Base-by-base conservation (phyloP, 2,113 vertebrate species). In the Gavia stellata region DNA sequence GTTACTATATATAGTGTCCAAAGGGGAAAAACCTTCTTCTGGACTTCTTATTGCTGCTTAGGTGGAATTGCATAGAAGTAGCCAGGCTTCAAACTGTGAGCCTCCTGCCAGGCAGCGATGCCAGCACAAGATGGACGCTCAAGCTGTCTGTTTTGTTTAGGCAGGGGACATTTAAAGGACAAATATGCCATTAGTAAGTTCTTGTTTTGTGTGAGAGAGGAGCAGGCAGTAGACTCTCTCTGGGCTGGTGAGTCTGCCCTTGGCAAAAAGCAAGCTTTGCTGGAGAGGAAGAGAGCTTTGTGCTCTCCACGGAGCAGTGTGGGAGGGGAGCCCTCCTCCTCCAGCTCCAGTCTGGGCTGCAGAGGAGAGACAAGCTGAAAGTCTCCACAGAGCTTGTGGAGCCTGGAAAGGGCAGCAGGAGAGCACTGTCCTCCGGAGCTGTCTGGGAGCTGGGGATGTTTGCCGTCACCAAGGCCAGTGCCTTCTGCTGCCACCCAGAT, bases 61-160 rank as follows among this genome's bases (percentile, higher is more conserved):
- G 87, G 80, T 85, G 78, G 70, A 34, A 36, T 59, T 40, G 62
- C 61, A 36, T n/a, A 52, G 78, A 79, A 80, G 87, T 31, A 82
- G 56, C 70, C 66, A 79, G 91, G 84, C 85, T 92, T 88, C 94
- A 92, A 79, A 20, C 93, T 80, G 94, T 52, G 93, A 67, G 66
- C 81, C 87, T 96, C 93, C 92, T 94, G 87, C 94, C 87, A 94
- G 93, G 93, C 78, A 75, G 81, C 25, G 4, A 59, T 91, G 94
- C 92, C 93, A 93, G 96, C 70, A 23, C 65, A 72, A 53, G 86
- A 55, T 7, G 77, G 88, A 81, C 14, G 6, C 81, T 92, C 94
- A 86, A 96, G 93, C 90, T 96, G 94, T 95, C 92, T 96, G 78
- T 91, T 96, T 95, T 85, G 29, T 85, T 75, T 58, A 73, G 66